Evolutionary conservation across 2,113 vertebrate species (phyloP).

Genomic region (Helogale parvula): DNA sequence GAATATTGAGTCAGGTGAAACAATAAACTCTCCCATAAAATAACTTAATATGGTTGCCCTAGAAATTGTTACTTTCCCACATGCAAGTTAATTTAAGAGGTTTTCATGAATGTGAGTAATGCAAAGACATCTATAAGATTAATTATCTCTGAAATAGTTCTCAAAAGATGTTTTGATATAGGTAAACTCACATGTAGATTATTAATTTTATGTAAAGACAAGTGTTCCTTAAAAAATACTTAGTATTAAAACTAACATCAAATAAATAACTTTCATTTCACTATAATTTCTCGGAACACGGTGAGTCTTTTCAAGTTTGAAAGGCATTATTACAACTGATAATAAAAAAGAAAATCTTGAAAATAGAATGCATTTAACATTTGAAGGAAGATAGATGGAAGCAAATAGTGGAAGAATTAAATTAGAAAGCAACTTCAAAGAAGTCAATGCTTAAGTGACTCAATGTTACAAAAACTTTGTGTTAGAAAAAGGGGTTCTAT

Average conservation of each 20-base stretch:
- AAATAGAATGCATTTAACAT: conserved; percentile 29
- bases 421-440: conserved; percentile 44
- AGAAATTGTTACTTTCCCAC: conserved; percentile 59
- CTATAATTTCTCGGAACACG: conserved; percentile 53
- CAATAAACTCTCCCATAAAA: conserved; percentile 68
- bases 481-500: neutral
- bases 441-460: conserved; percentile 16
- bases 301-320: conserved; percentile 40
- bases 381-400: conserved; percentile 36
- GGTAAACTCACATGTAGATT: conserved; percentile 36
- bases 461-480: conserved; percentile 54
- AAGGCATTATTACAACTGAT: conserved; percentile 43
- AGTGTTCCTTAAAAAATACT: neutral
- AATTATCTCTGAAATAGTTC: conserved; percentile 45
- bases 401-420: conserved; percentile 55
- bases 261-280: conserved; percentile 57
- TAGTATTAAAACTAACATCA: conserved; percentile 47
- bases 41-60: conserved; percentile 73
- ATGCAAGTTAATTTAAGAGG: conserved; percentile 54
- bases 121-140: neutral
- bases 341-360: neutral
- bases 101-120: conserved; percentile 33
- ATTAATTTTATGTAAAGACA: neutral
- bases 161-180: neutral
- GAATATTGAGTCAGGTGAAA: conserved; percentile 74